A percentile compares a stretch with the other conserved stretches of the same genome.
Evolutionary conservation across 2,888 invertebrate genomes (phyloP).

Genomic region (Ctena decussata): DNA sequence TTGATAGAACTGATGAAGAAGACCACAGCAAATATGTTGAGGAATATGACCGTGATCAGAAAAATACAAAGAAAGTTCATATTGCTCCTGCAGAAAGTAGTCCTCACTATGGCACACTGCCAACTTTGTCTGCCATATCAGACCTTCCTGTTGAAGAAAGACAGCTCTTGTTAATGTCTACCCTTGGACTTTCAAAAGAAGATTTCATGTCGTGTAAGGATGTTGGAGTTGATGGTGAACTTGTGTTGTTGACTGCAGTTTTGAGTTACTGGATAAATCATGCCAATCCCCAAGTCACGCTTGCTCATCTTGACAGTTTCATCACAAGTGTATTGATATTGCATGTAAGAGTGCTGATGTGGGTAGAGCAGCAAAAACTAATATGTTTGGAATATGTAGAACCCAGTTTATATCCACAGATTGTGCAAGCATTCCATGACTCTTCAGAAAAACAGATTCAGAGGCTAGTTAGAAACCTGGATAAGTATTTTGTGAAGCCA

Average conservation of each 20-base stretch:
- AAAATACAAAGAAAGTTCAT: slow-evolving; percentile 67
- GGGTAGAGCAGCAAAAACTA: slow-evolving; percentile 42
- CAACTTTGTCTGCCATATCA: slow-evolving; percentile 53
- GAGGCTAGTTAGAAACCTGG: slow-evolving; percentile 46
- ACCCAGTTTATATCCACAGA: slow-evolving; percentile 31
- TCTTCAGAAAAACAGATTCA: slow-evolving; percentile 32
- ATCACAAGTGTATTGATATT: slow-evolving; percentile 60
- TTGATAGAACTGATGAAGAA: not conserved
- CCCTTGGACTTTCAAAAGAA: not conserved
- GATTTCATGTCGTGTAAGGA: not conserved
- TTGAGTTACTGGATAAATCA: slow-evolving; percentile 73
- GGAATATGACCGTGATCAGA: slow-evolving; percentile 77
- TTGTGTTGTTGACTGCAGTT: slow-evolving; percentile 46
- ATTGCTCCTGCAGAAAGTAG: slow-evolving; percentile 54
- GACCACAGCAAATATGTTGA: slow-evolving; percentile 53
- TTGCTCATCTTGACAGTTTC: slow-evolving; percentile 65
- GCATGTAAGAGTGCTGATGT: slow-evolving; percentile 46
- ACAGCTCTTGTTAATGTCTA: not conserved
- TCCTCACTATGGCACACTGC: slow-evolving; percentile 42
- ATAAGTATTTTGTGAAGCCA: slow-evolving; percentile 60
- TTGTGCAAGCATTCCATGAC: slow-evolving; percentile 31
- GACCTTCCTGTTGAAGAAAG: slow-evolving; percentile 26
- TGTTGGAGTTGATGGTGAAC: not conserved
- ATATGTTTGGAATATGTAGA: slow-evolving; percentile 26
- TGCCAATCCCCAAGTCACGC: slow-evolving; percentile 71